Conservation (phyloP, 2,113 vertebrate genomes). For the Hemiscyllium ocellatum region DNA sequence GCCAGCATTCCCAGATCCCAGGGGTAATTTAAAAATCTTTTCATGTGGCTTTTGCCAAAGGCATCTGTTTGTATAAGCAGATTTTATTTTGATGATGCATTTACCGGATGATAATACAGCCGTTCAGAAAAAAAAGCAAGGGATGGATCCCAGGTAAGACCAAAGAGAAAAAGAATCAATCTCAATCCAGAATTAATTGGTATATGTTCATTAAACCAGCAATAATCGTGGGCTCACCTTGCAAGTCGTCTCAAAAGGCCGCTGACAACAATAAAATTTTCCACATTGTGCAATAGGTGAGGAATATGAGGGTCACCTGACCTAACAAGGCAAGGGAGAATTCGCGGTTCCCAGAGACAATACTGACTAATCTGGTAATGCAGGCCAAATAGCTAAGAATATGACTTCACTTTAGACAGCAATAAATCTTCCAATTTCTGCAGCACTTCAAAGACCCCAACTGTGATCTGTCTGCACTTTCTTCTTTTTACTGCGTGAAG, state of each 20-base stretch:
- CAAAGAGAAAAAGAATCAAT: not conserved
- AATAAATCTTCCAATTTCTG: constrained; percentile 28
- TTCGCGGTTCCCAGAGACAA: not conserved
- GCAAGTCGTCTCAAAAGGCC: not conserved
- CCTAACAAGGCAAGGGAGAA: not conserved
- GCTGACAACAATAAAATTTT: not conserved
- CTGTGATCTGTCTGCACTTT: not conserved
- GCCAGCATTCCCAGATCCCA: constrained; percentile 14
- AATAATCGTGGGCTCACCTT: not conserved
- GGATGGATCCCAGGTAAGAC: not conserved
- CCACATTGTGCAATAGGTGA: not conserved
- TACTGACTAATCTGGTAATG: not conserved
- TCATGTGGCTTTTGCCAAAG: constrained; percentile 33
- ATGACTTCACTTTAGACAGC: constrained; percentile 19
- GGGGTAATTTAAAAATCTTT: constrained; percentile 35
- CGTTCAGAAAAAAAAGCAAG: not conserved
- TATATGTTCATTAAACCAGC: not conserved
- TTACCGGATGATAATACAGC: constrained; percentile 2
- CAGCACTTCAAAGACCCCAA: not conserved
- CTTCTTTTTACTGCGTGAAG: not conserved
- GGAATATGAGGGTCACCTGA: not conserved
- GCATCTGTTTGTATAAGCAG: constrained; percentile 29
- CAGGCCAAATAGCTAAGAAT: constrained; percentile 27
- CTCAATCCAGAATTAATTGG: not conserved
- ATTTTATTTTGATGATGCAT: constrained; percentile 30